Percentiles rank a stretch among this genome's conserved stretches.
Conservation (phyloP, 1,140 invertebrate species). For the Bombus turneri region DNA sequence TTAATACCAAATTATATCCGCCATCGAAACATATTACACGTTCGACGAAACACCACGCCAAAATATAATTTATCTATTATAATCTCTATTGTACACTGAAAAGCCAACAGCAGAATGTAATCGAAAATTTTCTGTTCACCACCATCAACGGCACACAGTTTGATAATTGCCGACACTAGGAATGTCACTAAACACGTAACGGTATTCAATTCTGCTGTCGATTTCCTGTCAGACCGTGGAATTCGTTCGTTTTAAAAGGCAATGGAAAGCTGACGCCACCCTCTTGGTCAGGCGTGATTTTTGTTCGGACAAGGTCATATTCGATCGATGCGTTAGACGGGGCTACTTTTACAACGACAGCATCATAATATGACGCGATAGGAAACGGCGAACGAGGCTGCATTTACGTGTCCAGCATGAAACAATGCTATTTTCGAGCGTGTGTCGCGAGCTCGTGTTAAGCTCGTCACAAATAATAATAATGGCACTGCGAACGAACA, state of each 20-base stretch:
- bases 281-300: constrained; percentile 9
- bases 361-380: constrained; percentile 62
- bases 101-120: background rate
- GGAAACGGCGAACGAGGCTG: constrained; percentile 57
- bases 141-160: too few relatives aligned
- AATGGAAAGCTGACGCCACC: background rate
- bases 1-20: too few relatives aligned
- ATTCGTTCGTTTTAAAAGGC: background rate
- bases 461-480: constrained; percentile 62
- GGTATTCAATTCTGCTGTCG: background rate
- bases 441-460: constrained; percentile 20
- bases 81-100: background rate
- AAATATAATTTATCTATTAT: background rate
- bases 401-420: constrained; percentile 60
- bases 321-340: background rate
- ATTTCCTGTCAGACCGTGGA: background rate
- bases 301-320: background rate
- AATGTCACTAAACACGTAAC: constrained; percentile 6
- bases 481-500: constrained; percentile 23
- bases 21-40: background rate
- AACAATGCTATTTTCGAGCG: constrained; percentile 63
- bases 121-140: background rate
- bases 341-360: constrained; percentile 32
- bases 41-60: too few relatives aligned
- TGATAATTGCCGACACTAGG: background rate